Conservation (phyloP, 2,113 vertebrate genomes). For the Marmota monax region DNA sequence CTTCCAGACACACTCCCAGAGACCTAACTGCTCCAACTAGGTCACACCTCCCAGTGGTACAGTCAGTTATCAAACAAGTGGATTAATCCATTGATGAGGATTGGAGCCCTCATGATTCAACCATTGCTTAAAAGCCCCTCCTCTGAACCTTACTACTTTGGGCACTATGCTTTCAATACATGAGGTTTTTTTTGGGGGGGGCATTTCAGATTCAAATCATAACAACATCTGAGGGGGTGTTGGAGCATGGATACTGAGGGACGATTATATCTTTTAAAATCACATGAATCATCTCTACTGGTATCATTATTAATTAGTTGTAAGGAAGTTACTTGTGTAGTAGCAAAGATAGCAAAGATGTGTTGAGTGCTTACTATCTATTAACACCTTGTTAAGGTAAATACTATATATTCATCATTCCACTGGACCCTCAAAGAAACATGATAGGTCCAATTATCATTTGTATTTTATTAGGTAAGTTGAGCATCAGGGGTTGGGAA, state of each 20-base stretch:
- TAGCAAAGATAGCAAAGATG: neutral
- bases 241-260: neutral
- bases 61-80: too few species aligned
- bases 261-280: neutral
- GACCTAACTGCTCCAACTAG: too few species aligned
- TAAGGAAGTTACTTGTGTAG: neutral
- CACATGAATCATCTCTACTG: neutral
- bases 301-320: slow-evolving; percentile 54
- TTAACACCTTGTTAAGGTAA: neutral
- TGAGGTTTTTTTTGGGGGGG: too few species aligned
- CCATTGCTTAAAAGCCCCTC: too few species aligned
- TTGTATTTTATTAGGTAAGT: neutral
- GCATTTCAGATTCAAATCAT: too few species aligned
- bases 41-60: too few species aligned
- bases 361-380: neutral
- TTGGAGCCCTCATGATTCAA: too few species aligned
- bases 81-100: too few species aligned
- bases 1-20: too few species aligned
- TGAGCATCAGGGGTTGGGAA: neutral
- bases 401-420: neutral
- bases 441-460: neutral
- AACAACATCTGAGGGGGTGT: too few species aligned
- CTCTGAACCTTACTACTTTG: too few species aligned
- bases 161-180: too few species aligned
- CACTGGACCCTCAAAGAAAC: neutral